Percentiles rank a stretch among this genome's conserved stretches.
Conservation (phyloP, 2,797 vertebrate species). For the Rhinoraja longicauda region DNA sequence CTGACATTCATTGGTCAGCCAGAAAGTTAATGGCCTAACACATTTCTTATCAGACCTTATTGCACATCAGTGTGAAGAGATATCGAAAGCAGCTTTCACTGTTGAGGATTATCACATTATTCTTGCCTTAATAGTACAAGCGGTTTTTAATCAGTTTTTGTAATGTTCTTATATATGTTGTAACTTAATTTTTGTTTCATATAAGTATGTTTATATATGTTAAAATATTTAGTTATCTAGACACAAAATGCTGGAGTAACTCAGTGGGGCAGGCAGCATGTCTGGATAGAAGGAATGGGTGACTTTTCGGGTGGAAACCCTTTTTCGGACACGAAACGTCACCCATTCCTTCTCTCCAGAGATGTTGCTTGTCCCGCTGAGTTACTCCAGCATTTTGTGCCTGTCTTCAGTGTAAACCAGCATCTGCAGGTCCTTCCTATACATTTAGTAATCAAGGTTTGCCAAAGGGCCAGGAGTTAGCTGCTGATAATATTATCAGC, state of each 20-base stretch:
- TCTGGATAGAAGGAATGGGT: too few species aligned
- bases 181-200: background rate
- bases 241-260: too few species aligned
- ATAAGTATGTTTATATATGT: background rate
- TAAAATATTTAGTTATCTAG: too few species aligned
- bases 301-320: too few species aligned
- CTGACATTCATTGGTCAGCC: background rate
- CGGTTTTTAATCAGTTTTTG: background rate
- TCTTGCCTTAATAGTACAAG: background rate
- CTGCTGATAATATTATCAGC: background rate
- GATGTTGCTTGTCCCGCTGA: too few species aligned
- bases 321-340: too few species aligned
- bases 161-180: background rate
- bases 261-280: too few species aligned
- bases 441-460: background rate
- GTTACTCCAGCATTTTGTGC: too few species aligned
- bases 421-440: too few species aligned
- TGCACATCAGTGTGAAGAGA: background rate
- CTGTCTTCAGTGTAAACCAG: too few species aligned
- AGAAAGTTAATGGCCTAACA: background rate
- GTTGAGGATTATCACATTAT: background rate
- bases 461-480: background rate
- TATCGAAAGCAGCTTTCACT: background rate
- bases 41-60: background rate
- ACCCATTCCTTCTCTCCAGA: too few species aligned